Percentiles rank a stretch among this genome's conserved stretches.
These are phyloP conservation scores for Caenorhabditis brenneri DNA, from an alignment of 1,140 invertebrate species.

Conservation along the genomic window DNA sequence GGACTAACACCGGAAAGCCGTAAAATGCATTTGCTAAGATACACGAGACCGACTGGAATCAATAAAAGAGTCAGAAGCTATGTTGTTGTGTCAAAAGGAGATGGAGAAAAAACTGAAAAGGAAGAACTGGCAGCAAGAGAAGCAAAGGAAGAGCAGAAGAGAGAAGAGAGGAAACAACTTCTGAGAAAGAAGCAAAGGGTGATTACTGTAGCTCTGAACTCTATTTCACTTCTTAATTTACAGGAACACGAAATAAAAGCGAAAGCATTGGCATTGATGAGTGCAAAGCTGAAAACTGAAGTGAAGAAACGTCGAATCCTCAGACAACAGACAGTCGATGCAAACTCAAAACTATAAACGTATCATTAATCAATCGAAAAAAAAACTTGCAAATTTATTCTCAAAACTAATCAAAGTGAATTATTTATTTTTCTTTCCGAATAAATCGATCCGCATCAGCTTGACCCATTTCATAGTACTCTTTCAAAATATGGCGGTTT, in stretches of 20 bases:
- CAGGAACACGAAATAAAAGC: conserved; percentile 36
- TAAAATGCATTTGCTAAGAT: conserved; percentile 82
- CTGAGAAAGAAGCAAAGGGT: conserved; percentile 34
- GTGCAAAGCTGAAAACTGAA: not conserved
- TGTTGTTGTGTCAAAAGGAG: not conserved
- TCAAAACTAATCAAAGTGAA: too few relatives aligned
- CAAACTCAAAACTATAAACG: not conserved
- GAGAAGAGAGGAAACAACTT: conserved; percentile 27
- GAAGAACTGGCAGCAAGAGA: conserved; percentile 22
- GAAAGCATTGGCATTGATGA: conserved; percentile 32
- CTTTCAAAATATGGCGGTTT: conserved; percentile 61
- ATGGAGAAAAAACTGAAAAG: conserved; percentile 31
- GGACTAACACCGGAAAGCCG: conserved; percentile 86
- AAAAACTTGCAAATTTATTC: too few relatives aligned
- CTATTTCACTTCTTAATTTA: not conserved
- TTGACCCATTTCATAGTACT: conserved; percentile 71
- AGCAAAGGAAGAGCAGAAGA: conserved; percentile 31
- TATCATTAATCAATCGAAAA: too few relatives aligned
- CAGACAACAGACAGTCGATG: not conserved
- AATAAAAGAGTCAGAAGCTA: conserved; percentile 73
- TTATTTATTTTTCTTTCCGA: not conserved
- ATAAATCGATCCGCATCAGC: conserved; percentile 63
- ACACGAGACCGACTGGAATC: conserved; percentile 92
- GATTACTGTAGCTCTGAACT: not conserved
- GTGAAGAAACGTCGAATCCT: not conserved